phyloP scores from a whole-genome alignment of 2,888 invertebrate genomes.

The Dasypogon diadema region DNA sequence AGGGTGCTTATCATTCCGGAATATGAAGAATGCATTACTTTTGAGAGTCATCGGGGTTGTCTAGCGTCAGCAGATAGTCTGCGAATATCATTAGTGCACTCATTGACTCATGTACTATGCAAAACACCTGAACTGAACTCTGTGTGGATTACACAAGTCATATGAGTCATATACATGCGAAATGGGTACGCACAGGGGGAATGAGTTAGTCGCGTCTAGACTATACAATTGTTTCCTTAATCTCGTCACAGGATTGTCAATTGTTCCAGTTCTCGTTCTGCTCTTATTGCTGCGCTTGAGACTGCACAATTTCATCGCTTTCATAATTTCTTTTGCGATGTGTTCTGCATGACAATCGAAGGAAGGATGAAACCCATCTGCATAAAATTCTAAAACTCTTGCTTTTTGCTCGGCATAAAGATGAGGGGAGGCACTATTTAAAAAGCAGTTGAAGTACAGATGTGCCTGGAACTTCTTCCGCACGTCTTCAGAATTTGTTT shows the following conservation, averaged over 20 bases:
- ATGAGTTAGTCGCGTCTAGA: not conserved
- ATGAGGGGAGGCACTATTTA: not conserved
- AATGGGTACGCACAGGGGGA: not conserved
- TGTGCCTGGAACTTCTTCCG: not conserved
- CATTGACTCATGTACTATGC: not conserved
- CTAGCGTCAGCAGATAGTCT: not conserved
- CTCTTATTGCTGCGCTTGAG: not conserved
- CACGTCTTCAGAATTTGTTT: not conserved
- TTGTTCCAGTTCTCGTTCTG: not conserved
- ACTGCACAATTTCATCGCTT: not conserved
- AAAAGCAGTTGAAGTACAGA: not conserved
- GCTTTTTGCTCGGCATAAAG: not conserved
- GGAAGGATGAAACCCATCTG: not conserved
- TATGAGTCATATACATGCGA: not conserved
- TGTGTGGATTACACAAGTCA: not conserved
- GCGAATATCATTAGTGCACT: not conserved
- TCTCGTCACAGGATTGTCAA: not conserved
- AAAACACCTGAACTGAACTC: not conserved
- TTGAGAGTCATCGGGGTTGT: not conserved
- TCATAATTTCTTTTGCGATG: not conserved
- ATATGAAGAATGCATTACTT: not conserved
- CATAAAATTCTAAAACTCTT: not conserved
- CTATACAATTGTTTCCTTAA: constrained; percentile 10
- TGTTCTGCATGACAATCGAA: constrained; percentile 6
- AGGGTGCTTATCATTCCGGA: not conserved